These are phyloP conservation scores for Platysteira castanea DNA, from an alignment of 2,113 vertebrate genomes.

Conservation along the genomic window DNA sequence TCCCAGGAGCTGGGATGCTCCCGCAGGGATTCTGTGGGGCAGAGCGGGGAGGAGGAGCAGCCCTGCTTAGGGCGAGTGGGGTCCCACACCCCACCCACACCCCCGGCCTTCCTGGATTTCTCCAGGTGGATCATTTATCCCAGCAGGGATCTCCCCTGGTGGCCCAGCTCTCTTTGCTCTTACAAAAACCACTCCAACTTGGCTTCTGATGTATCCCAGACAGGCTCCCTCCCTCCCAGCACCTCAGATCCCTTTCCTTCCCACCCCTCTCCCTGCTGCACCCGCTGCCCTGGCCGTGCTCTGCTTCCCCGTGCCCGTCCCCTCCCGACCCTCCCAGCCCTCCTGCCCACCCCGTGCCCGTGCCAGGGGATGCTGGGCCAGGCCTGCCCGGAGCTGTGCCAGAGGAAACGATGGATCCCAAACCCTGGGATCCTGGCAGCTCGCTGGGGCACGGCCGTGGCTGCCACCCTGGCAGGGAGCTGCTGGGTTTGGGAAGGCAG, in stretches of 20 bases:
- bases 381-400: background rate
- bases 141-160: background rate
- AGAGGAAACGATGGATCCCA: background rate
- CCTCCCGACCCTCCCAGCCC: background rate
- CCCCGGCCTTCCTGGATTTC: background rate
- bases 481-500: background rate
- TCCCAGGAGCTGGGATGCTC: background rate
- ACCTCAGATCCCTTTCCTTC: background rate
- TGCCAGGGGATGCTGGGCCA: background rate
- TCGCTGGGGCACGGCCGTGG: background rate
- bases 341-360: background rate
- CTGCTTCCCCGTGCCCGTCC: background rate
- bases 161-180: background rate
- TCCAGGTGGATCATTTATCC: background rate
- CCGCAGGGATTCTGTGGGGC: background rate
- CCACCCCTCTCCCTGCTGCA: background rate
- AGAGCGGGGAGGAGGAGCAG: background rate
- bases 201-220: background rate
- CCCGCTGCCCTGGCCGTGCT: background rate
- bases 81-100: accelerated
- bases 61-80: background rate
- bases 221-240: background rate
- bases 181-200: background rate
- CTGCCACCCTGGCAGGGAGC: background rate
- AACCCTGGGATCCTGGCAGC: background rate